Conservation (phyloP, 1,140 invertebrate species). For the Lasaia peninsularis region DNA sequence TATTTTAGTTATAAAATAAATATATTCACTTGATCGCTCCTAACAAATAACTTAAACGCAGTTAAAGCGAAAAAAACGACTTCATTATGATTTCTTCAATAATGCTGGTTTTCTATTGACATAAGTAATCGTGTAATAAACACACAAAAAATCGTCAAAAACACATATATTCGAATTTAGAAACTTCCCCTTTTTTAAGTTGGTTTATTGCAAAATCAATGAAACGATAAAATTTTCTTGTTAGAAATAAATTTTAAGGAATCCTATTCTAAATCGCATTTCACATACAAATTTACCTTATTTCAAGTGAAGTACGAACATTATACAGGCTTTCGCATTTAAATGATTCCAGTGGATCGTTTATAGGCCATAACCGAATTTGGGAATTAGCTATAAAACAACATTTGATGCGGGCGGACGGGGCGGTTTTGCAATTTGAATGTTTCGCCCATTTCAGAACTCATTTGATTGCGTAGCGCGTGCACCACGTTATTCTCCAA, state of each 20-base stretch:
- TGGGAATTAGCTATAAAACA: constrained; percentile 78
- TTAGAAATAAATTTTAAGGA: constrained; percentile 60
- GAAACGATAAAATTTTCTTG: constrained; percentile 16
- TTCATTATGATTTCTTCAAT: too few species aligned
- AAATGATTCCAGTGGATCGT: constrained; percentile 76
- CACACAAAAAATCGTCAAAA: too few species aligned
- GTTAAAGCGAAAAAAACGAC: not conserved
- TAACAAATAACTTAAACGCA: not conserved
- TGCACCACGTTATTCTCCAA: constrained; percentile 43
- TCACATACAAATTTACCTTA: constrained; percentile 75
- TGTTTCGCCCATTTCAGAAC: constrained; percentile 59
- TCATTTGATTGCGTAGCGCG: constrained; percentile 68
- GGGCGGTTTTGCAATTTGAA: constrained; percentile 73
- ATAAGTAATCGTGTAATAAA: too few species aligned
- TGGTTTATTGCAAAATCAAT: not conserved
- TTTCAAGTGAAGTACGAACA: constrained; percentile 73
- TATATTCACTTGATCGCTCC: too few species aligned
- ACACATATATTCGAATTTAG: too few species aligned
- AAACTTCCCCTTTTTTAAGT: too few species aligned
- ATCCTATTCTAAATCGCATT: constrained; percentile 74
- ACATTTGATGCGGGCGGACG: constrained; percentile 73
- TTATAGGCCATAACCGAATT: constrained; percentile 78
- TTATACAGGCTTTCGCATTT: constrained; percentile 74
- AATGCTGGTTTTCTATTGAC: too few species aligned
- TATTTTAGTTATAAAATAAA: too few species aligned